Evolutionary conservation across 1,140 invertebrate genomes (phyloP).

Genomic region (Anoplophora glabripennis): DNA sequence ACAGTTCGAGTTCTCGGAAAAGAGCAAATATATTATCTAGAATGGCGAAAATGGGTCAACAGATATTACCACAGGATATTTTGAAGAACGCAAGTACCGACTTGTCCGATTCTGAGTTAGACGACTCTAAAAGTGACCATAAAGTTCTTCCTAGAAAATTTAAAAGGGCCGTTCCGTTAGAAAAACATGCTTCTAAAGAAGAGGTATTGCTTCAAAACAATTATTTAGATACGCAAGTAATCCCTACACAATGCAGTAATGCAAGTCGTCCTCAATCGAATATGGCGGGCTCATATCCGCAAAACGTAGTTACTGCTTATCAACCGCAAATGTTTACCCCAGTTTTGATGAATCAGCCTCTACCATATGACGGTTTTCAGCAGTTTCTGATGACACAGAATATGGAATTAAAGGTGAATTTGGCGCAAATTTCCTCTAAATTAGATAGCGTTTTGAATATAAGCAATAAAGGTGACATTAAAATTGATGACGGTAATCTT

Average conservation of each 20-base stretch:
- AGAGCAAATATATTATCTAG: slow-evolving; percentile 37
- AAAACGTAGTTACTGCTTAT: neutral
- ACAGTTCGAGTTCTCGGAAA: slow-evolving; percentile 9
- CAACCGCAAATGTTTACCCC: slow-evolving; percentile 25
- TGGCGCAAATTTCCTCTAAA: slow-evolving; percentile 34
- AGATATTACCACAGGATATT: slow-evolving; percentile 25
- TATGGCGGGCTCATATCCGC: too few relatives aligned
- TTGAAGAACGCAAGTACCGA: neutral
- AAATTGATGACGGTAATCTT: slow-evolving; percentile 11
- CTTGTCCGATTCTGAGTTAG: slow-evolving; percentile 4
- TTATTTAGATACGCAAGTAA: neutral
- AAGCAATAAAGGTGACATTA: slow-evolving; percentile 5
- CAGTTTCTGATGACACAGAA: slow-evolving; percentile 28
- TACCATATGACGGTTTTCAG: neutral
- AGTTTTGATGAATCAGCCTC: slow-evolving; percentile 31
- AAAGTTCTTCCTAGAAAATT: slow-evolving; percentile 3
- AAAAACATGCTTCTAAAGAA: neutral
- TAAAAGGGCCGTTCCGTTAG: neutral
- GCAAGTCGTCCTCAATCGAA: neutral
- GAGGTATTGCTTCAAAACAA: neutral
- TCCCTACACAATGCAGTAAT: neutral
- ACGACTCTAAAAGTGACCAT: neutral
- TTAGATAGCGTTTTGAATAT: slow-evolving; percentile 30
- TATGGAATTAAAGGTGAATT: slow-evolving; percentile 36
- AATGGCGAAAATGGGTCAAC: slow-evolving; percentile 42